Percentiles rank a stretch among this genome's conserved stretches.
Conservation (phyloP, 2,113 vertebrate genomes). For the Platysteira castanea region DNA sequence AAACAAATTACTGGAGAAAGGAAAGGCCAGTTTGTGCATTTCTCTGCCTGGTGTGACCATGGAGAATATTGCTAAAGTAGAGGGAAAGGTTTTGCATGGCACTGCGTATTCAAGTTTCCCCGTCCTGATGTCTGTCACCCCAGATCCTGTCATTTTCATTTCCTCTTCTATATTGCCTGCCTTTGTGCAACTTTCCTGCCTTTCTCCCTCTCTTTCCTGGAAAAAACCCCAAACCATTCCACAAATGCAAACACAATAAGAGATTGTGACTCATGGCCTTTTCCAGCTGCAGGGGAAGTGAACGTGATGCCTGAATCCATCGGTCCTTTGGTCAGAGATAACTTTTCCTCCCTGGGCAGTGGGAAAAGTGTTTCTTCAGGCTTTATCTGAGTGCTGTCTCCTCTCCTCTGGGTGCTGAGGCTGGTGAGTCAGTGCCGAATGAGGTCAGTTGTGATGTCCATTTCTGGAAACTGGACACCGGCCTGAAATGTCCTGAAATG, state of each 20-base stretch:
- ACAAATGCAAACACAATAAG: background rate
- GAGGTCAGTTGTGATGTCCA: conserved; percentile 45
- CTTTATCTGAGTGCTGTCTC: background rate
- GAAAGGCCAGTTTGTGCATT: conserved; percentile 47
- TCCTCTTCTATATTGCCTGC: background rate
- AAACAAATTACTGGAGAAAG: conserved; percentile 41
- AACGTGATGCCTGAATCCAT: background rate
- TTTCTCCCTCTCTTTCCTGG: background rate
- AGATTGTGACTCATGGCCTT: background rate
- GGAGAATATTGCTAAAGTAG: background rate
- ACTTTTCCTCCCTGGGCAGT: background rate
- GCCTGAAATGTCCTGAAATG: conserved; percentile 58
- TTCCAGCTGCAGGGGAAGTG: background rate
- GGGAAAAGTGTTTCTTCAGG: background rate
- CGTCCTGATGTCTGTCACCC: rapidly evolving
- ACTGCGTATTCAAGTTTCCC: background rate
- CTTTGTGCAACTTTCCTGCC: background rate
- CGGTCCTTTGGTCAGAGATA: background rate
- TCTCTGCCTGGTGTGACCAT: background rate
- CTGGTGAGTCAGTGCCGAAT: conserved; percentile 56
- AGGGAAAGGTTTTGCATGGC: background rate
- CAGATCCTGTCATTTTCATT: background rate
- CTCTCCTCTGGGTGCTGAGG: background rate
- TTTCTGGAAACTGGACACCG: conserved; percentile 23
- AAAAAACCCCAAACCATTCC: background rate